Percentiles rank a stretch among this genome's conserved stretches.
phyloP scores from a whole-genome alignment of 2,888 invertebrate genomes.

The Ectobius pallidus region DNA sequence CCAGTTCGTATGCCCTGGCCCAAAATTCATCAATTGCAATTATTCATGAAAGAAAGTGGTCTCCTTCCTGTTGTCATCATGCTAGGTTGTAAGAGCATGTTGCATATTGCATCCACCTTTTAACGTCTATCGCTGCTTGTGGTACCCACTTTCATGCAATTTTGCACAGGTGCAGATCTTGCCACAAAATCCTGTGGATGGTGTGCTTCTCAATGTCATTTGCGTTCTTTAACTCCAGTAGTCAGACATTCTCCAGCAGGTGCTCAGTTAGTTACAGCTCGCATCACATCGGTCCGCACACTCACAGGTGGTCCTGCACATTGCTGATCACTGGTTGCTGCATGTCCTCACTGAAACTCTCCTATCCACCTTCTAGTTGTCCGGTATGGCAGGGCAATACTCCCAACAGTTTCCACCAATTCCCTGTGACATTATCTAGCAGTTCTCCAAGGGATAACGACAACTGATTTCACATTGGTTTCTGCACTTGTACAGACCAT shows the following conservation, averaged over 20 bases:
- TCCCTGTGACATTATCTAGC: no score
- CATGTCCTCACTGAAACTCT: no score
- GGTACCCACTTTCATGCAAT: not conserved
- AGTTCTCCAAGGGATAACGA: no score
- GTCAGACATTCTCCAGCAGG: not conserved
- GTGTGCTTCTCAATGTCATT: not conserved
- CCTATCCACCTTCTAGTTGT: no score
- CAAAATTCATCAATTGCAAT: not conserved
- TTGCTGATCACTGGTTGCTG: no score
- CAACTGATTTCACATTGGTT: no score
- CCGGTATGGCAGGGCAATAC: no score
- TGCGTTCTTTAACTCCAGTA: not conserved
- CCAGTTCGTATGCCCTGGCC: not conserved
- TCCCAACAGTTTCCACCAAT: no score
- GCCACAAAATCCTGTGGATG: not conserved
- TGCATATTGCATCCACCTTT: not conserved
- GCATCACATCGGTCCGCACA: no score
- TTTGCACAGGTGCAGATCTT: not conserved
- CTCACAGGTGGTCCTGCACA: no score
- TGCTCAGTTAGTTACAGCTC: no score
- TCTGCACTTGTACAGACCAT: no score
- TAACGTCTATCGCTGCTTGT: not conserved
- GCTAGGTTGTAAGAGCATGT: not conserved
- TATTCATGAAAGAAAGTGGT: conserved; percentile 26
- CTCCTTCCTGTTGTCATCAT: conserved; percentile 19